Evolutionary conservation across 1,140 invertebrate genomes (phyloP).

Genomic region (Trichonephila inaurata): DNA sequence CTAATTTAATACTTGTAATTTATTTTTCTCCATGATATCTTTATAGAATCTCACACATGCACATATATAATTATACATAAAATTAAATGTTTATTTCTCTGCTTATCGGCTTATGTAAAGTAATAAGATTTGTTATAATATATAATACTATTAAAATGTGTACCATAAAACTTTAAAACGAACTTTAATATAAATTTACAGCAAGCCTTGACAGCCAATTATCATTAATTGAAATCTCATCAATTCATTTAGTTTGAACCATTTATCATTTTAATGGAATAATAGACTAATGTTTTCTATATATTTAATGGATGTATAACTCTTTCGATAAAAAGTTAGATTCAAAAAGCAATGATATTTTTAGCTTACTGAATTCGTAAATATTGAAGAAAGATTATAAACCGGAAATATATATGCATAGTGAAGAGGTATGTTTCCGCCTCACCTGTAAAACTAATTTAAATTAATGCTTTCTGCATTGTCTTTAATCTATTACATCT

Average conservation of each 20-base stretch:
- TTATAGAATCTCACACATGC: no score
- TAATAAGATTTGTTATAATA: no score
- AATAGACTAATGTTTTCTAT: not conserved
- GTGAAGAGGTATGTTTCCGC: constrained; percentile 21
- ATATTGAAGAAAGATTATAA: not conserved
- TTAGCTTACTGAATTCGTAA: not conserved
- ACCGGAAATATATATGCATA: not conserved
- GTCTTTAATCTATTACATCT: constrained; percentile 38
- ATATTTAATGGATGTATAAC: not conserved
- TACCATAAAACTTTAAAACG: no score
- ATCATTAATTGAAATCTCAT: not conserved
- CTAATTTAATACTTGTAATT: no score
- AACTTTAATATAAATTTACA: no score
- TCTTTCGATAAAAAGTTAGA: not conserved
- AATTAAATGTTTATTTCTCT: no score
- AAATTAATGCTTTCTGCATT: constrained; percentile 7
- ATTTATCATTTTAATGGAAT: not conserved
- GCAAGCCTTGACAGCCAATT: not conserved
- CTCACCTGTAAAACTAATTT: constrained; percentile 35
- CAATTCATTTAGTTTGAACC: not conserved
- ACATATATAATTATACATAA: no score
- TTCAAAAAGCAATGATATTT: not conserved
- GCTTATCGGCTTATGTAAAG: no score
- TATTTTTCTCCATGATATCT: no score
- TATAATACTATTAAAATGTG: no score